Percentiles rank a stretch among this genome's conserved stretches.
These are phyloP conservation scores for Steinernema feltiae DNA, from an alignment of 1,140 invertebrate genomes.

Conservation along the genomic window DNA sequence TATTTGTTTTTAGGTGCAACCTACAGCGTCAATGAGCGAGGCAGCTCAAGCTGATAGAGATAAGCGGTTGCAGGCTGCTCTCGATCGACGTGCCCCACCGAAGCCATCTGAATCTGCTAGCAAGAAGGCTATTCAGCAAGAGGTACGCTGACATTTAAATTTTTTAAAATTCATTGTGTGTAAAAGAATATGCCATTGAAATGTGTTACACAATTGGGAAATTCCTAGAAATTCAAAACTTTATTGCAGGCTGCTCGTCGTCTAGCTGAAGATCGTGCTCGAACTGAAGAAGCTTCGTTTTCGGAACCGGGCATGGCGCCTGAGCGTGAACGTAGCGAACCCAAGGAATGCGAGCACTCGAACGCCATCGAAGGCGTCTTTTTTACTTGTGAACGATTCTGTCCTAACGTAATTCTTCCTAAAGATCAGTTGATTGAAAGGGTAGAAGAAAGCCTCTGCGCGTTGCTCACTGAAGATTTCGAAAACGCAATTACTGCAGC, in stretches of 20 bases:
- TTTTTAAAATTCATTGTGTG: conserved; percentile 20
- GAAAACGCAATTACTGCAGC: conserved; percentile 23
- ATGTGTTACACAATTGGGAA: too few relatives aligned
- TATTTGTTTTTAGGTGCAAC: not conserved
- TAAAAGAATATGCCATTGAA: too few relatives aligned
- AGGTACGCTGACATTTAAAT: conserved; percentile 20
- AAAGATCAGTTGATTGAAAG: conserved; percentile 19
- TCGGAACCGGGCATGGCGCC: not conserved
- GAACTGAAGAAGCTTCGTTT: conserved; percentile 5
- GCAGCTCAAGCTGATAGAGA: conserved; percentile 20
- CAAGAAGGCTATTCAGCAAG: conserved; percentile 25
- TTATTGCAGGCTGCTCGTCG: too few relatives aligned
- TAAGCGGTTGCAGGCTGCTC: conserved; percentile 27
- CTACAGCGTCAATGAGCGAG: conserved; percentile 18
- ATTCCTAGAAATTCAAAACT: too few relatives aligned
- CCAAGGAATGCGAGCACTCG: conserved; percentile 28
- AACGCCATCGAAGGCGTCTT: conserved; percentile 17
- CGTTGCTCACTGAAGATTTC: conserved; percentile 18
- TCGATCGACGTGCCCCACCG: conserved; percentile 21
- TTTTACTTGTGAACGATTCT: conserved; percentile 28
- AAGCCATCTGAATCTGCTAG: conserved; percentile 16
- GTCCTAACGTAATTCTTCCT: not conserved
- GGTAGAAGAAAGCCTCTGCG: conserved; percentile 24
- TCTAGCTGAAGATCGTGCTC: conserved; percentile 31
- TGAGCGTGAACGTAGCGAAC: conserved; percentile 13